Base-by-base conservation (phyloP, 2,888 invertebrate genomes). In the Rhagonycha lutea region DNA sequence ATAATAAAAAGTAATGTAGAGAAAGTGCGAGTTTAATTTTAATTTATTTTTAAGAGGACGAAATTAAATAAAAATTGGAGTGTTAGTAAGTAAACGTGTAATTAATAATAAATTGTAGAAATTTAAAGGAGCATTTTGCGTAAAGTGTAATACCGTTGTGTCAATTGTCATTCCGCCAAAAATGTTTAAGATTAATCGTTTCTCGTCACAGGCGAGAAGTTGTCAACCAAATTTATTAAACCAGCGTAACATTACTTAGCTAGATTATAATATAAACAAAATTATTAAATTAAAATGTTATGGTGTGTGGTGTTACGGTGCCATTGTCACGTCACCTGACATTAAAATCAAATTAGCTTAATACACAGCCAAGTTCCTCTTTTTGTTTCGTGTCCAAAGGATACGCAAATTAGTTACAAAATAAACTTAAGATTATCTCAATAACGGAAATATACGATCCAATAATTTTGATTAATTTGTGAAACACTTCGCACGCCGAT, bases 271-370 rank as follows among this genome's bases (percentile, higher is more conserved):
- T 83, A 84, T 83, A 84, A 85, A 85, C 83, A 85, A 85, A 86
- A 86, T 86, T 86, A 86, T 86, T 86, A 87, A 87, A 87, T 87
- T 87, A 87, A 86, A 87, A 86, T 86, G 87, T 86, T 86, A 82
- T 86, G 87, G 83, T 86, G 80, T 83, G 85, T 86, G 86, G 86
- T 87, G 87, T 87, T 87, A 87, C 87, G 87, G 86, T 86, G 86
- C 85, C 84, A 86, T 87, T 87, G 87, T 87, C 86, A 85, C 83
- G 82, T 78, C 78, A 78, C 76, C 77, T 74, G 79, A 81, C 86
- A 87, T 87, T 87, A 87, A 87, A 87, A 87, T 86, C 86, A 83
- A 86, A 87, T 87, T 87, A 87, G 84, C 83, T 81, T 84, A 82
- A 82, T 82, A 79, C 65, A 76, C 75, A 77, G 69, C 73, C 74